Evolutionary conservation across 2,113 vertebrate genomes (phyloP).

Genomic region (Zootoca vivipara): DNA sequence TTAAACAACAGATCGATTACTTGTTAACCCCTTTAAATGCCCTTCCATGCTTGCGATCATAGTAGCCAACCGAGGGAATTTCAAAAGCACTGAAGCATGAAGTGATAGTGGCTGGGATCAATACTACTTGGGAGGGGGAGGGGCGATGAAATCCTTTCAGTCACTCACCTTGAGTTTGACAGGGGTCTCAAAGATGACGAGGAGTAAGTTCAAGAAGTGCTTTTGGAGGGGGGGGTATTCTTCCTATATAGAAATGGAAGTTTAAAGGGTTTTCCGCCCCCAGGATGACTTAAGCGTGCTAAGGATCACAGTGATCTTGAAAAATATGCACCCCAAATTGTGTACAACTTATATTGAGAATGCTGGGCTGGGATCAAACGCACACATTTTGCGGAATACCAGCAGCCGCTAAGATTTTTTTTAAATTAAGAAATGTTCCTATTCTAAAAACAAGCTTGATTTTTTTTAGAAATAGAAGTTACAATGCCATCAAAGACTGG

Average conservation of each 20-base stretch:
- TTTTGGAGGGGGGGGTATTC: no score
- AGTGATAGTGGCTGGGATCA: no score
- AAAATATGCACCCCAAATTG: no score
- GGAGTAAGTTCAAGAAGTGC: no score
- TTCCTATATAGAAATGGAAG: background rate
- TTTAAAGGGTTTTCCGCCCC: background rate
- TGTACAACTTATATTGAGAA: no score
- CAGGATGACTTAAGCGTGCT: background rate
- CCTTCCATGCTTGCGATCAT: no score
- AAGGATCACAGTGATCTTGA: background rate
- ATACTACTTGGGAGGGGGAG: no score
- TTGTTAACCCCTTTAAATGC: background rate
- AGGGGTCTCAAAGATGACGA: background rate
- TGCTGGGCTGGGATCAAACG: no score
- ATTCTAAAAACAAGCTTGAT: background rate
- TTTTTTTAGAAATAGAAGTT: conserved; percentile 1
- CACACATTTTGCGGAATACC: background rate
- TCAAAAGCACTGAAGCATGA: no score
- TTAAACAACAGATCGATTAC: background rate
- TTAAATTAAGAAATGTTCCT: background rate
- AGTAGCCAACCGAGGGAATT: no score
- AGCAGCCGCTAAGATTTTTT: background rate
- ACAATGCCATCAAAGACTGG: no score
- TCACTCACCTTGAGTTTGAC: background rate
- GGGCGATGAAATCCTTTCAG: background rate